phyloP scores from a whole-genome alignment of 2,888 invertebrate species.

The Pseudococcus viburni region DNA sequence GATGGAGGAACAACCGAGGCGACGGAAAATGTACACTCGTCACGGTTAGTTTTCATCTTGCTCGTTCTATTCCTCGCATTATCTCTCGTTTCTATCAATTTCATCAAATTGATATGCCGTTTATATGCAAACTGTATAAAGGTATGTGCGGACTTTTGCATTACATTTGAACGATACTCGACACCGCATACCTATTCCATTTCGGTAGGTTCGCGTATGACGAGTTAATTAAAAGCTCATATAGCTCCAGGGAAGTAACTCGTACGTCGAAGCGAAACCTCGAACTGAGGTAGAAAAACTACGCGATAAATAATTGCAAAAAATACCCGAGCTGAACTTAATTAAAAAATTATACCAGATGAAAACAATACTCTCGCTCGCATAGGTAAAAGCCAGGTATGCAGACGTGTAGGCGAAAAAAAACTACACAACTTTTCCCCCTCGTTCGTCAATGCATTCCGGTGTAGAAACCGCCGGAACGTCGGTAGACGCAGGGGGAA shows the following conservation, averaged over 20 bases:
- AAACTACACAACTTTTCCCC: too few relatives aligned
- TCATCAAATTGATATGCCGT: too few relatives aligned
- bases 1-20: too few relatives aligned
- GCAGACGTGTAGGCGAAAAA: too few relatives aligned
- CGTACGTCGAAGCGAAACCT: too few relatives aligned
- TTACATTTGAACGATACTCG: neutral
- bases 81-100: too few relatives aligned
- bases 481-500: neutral
- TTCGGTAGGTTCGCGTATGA: neutral
- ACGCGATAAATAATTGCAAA: neutral
- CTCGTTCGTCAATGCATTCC: neutral
- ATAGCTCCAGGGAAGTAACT: neutral
- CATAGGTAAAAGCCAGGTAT: neutral
- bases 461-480: neutral
- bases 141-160: neutral
- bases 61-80: too few relatives aligned
- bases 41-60: too few relatives aligned
- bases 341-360: slow-evolving; percentile 30
- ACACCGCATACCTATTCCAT: neutral
- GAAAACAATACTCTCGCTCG: neutral
- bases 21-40: too few relatives aligned
- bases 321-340: neutral
- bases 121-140: too few relatives aligned
- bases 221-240: neutral
- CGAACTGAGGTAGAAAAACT: too few relatives aligned